These are phyloP conservation scores for Sinotaia quadrata DNA, from an alignment of 2,888 invertebrate species.

Conservation along the genomic window DNA sequence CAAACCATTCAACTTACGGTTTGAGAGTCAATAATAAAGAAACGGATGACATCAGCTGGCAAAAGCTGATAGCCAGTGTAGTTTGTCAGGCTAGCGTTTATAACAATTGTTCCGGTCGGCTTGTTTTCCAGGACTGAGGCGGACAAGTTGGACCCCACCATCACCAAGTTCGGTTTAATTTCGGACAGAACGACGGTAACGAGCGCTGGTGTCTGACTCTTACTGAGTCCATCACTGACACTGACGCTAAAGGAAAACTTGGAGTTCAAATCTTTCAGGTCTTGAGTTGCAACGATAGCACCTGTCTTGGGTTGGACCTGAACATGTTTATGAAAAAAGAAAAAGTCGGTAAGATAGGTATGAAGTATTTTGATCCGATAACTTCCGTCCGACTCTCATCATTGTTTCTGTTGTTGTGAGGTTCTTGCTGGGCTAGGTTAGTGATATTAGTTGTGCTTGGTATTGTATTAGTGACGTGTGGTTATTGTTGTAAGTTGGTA, in stretches of 20 bases:
- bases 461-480: no score
- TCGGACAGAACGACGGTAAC: background rate
- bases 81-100: background rate
- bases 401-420: no score
- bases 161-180: background rate
- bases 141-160: background rate
- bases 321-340: no score
- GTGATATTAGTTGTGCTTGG: no score
- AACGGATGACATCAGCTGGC: background rate
- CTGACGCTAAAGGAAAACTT: background rate
- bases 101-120: background rate
- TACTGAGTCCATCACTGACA: background rate
- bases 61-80: background rate
- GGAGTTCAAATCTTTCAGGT: no score
- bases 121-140: background rate
- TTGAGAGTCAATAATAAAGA: background rate
- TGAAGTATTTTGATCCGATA: no score
- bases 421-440: no score
- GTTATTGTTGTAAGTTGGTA: no score
- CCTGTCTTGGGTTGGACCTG: no score
- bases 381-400: no score
- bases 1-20: background rate
- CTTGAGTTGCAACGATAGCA: no score
- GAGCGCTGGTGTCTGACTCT: background rate
- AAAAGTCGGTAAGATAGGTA: no score